Conservation (phyloP, 2,888 invertebrate species). For the Dolichomitus sp. region DNA sequence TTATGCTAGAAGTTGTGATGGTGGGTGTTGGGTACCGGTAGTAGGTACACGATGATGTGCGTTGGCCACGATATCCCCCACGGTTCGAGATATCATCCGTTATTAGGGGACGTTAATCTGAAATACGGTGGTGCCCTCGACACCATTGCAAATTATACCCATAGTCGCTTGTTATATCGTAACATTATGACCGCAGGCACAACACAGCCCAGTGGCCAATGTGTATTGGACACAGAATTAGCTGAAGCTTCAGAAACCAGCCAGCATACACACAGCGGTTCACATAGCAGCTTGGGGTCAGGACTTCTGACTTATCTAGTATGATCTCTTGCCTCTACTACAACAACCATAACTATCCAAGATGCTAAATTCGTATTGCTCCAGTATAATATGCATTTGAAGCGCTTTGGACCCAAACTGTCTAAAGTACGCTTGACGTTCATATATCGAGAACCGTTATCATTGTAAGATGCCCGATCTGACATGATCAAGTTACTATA, state of each 20-base stretch:
- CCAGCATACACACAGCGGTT: conserved; percentile 17
- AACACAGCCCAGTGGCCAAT: conserved; percentile 10
- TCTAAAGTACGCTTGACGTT: background rate
- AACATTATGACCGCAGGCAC: conserved; percentile 36
- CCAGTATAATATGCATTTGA: background rate
- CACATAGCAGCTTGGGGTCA: conserved; percentile 9
- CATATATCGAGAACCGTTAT: background rate
- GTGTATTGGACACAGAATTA: conserved; percentile 33
- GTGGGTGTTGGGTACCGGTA: conserved; percentile 17
- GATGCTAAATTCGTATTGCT: conserved; percentile 10
- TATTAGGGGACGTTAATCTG: conserved; percentile 80
- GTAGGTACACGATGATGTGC: conserved; percentile 44
- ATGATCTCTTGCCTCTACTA: conserved; percentile 5
- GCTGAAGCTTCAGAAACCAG: conserved; percentile 40
- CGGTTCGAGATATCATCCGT: conserved; percentile 80
- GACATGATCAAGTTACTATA: background rate
- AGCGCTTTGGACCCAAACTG: background rate
- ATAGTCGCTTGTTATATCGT: conserved; percentile 59
- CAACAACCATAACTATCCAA: background rate
- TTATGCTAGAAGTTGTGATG: conserved; percentile 27
- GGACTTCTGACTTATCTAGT: conserved; percentile 35
- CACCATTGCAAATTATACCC: conserved; percentile 77
- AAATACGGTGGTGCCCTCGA: conserved; percentile 76
- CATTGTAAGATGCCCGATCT: background rate
- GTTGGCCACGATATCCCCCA: conserved; percentile 73